Evolutionary conservation across 2,888 invertebrate species (phyloP).

Genomic region (Lasius fuliginosus): DNA sequence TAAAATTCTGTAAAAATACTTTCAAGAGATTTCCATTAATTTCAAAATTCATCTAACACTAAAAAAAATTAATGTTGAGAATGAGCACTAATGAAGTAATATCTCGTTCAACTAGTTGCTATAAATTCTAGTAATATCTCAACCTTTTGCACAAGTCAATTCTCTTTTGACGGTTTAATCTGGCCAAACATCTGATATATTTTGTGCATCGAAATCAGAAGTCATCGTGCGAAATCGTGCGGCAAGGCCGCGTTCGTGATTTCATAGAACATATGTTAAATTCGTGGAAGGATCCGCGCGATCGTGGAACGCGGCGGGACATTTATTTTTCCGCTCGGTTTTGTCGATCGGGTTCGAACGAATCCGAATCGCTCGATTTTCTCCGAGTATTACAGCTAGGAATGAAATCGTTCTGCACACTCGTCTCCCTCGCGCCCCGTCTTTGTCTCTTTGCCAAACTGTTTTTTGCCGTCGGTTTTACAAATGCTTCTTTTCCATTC

Average conservation of each 20-base stretch:
- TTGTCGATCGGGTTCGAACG: slow-evolving; percentile 66
- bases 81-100: background rate
- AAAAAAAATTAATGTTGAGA: background rate
- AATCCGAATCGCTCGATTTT: slow-evolving; percentile 71
- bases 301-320: slow-evolving; percentile 24
- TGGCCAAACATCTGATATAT: background rate
- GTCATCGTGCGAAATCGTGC: slow-evolving; percentile 36
- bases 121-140: background rate
- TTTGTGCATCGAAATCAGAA: slow-evolving; percentile 20
- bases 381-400: slow-evolving; percentile 70
- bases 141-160: background rate
- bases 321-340: slow-evolving; percentile 54
- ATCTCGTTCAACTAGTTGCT: background rate
- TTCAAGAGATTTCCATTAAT: background rate
- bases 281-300: slow-evolving; percentile 35
- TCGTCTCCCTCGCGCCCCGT: slow-evolving; percentile 18
- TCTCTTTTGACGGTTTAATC: background rate
- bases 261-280: slow-evolving; percentile 49
- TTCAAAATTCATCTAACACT: background rate
- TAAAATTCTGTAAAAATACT: background rate
- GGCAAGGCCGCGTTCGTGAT: slow-evolving; percentile 35
- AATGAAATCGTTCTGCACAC: slow-evolving; percentile 64
- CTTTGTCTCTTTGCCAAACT: slow-evolving; percentile 55
- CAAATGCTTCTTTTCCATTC: slow-evolving; percentile 42
- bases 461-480: slow-evolving; percentile 43